Conservation (phyloP, 2,888 invertebrate species). For the Sarcophaga carnaria region DNA sequence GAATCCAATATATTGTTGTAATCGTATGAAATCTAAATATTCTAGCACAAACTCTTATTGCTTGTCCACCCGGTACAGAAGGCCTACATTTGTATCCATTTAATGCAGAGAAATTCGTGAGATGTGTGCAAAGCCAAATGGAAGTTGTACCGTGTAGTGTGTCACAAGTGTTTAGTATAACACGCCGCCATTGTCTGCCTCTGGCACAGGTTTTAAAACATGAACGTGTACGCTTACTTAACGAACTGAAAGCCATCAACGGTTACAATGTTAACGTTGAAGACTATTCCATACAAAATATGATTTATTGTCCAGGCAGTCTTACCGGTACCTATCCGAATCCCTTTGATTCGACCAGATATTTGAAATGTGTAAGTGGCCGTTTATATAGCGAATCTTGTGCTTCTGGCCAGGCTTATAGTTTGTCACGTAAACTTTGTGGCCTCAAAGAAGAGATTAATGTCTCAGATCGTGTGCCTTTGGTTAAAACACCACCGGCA, state of each 20-base stretch:
- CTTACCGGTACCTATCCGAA: slow-evolving; percentile 84
- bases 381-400: slow-evolving; percentile 84
- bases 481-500: slow-evolving; percentile 18
- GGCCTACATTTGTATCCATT: slow-evolving; percentile 85
- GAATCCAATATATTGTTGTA: background rate
- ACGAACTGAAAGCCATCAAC: slow-evolving; percentile 36
- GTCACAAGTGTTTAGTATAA: slow-evolving; percentile 84
- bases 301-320: slow-evolving; percentile 80
- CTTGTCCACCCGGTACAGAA: slow-evolving; percentile 83
- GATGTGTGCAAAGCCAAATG: slow-evolving; percentile 85
- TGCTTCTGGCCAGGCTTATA: slow-evolving; percentile 85
- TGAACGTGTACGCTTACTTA: slow-evolving; percentile 72
- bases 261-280: slow-evolving; percentile 46
- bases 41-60: slow-evolving; percentile 73
- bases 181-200: slow-evolving; percentile 71
- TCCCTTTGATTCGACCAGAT: slow-evolving; percentile 85
- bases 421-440: slow-evolving; percentile 83
- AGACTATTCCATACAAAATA: slow-evolving; percentile 48
- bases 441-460: slow-evolving; percentile 83
- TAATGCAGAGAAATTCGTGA: slow-evolving; percentile 85
- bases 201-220: slow-evolving; percentile 58
- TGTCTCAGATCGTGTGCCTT: slow-evolving; percentile 71
- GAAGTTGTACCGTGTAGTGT: slow-evolving; percentile 84
- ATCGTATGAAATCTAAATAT: slow-evolving; percentile 12
- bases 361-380: slow-evolving; percentile 86